Evolutionary conservation across 2,797 vertebrate species (phyloP).

Genomic region (Setipinna tenuifilis): DNA sequence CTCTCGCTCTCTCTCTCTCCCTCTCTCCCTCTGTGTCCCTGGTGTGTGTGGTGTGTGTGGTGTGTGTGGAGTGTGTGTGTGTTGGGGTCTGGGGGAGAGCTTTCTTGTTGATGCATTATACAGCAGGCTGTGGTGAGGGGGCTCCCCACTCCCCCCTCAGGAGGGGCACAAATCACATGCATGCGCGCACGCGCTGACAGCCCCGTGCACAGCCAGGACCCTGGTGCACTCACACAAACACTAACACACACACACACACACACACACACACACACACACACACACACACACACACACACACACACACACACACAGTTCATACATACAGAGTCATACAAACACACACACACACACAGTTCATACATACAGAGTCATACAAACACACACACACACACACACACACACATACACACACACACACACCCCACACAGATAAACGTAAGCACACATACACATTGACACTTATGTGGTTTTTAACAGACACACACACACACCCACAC

Average conservation of each 20-base stretch:
- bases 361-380: too few species aligned
- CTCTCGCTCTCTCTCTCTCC: background rate
- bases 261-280: too few species aligned
- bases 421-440: background rate
- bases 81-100: background rate
- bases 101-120: slow-evolving; percentile 67
- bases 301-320: background rate
- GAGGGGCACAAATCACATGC: slow-evolving; percentile 47
- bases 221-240: background rate
- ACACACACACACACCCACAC: background rate
- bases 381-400: background rate
- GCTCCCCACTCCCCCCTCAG: slow-evolving; percentile 50
- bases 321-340: too few species aligned
- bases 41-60: background rate
- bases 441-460: background rate
- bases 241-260: too few species aligned
- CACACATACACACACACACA: background rate
- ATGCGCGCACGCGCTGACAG: slow-evolving; percentile 45
- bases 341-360: too few species aligned
- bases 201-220: slow-evolving; percentile 42
- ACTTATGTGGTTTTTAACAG: background rate
- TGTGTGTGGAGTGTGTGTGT: background rate
- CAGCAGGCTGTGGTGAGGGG: slow-evolving; percentile 62
- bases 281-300: background rate
- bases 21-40: too few species aligned